Conservation (phyloP, 2,888 invertebrate genomes). For the Epinotia nisella region DNA sequence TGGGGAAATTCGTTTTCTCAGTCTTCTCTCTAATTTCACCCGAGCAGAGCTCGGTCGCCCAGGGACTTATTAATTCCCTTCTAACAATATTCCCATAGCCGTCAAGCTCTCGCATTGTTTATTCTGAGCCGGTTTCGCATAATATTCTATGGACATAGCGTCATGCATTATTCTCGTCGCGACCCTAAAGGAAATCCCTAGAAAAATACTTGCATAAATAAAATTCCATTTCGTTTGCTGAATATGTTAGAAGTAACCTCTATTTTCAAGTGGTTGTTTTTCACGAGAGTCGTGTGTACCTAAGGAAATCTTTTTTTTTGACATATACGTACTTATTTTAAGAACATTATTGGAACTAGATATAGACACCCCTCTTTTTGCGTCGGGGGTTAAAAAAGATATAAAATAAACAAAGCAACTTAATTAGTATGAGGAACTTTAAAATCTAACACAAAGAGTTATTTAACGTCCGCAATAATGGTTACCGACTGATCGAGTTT, state of each 20-base stretch:
- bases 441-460: background rate
- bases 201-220: conserved; percentile 42
- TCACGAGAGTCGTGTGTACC: background rate
- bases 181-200: conserved; percentile 41
- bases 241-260: conserved; percentile 20
- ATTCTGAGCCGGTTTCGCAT: conserved; percentile 26
- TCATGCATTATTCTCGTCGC: conserved; percentile 41
- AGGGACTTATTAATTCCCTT: no score
- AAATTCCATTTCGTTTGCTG: conserved; percentile 30
- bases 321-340: background rate
- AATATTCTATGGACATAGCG: conserved; percentile 36
- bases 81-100: conserved; percentile 27
- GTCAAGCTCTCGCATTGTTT: conserved; percentile 28
- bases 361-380: no score
- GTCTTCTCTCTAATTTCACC: no score
- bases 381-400: no score
- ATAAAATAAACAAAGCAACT: no score
- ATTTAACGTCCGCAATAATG: background rate
- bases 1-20: no score
- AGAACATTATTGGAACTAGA: no score
- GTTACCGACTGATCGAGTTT: background rate
- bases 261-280: background rate
- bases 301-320: background rate
- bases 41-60: no score
- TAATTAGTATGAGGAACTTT: background rate